These are phyloP conservation scores for Epicauta chinensis DNA, from an alignment of 1,140 invertebrate genomes.

Conservation along the genomic window DNA sequence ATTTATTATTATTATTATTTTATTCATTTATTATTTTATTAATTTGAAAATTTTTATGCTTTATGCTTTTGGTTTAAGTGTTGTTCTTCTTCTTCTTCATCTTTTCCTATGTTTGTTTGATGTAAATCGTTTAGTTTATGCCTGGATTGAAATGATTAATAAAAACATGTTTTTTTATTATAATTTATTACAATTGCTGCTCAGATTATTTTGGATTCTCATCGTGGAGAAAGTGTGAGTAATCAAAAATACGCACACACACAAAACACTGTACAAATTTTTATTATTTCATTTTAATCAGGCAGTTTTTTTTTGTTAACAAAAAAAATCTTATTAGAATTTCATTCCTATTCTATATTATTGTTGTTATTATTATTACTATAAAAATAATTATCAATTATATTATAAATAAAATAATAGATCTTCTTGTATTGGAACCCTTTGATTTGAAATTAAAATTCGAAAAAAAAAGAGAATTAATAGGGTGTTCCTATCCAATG, in stretches of 20 bases:
- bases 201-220: slow-evolving; percentile 34
- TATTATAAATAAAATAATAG: neutral
- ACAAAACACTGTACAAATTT: neutral
- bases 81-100: slow-evolving; percentile 4
- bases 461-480: neutral
- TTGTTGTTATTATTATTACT: neutral
- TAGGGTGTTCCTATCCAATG: slow-evolving; percentile 1
- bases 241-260: slow-evolving; percentile 4
- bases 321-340: slow-evolving; percentile 3
- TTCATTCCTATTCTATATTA: slow-evolving; percentile 12
- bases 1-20: slow-evolving; percentile 14
- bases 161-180: neutral
- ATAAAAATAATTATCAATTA: neutral
- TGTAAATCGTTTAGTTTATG: neutral
- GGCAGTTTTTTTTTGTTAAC: slow-evolving; percentile 14
- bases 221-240: slow-evolving; percentile 37
- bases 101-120: slow-evolving; percentile 9
- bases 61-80: neutral
- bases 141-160: slow-evolving; percentile 17
- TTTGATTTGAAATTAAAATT: too few species aligned
- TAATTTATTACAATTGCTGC: slow-evolving; percentile 18
- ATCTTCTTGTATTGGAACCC: slow-evolving; percentile 8
- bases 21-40: neutral
- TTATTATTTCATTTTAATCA: slow-evolving; percentile 26
- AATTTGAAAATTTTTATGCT: neutral